Percentiles rank a stretch among this genome's conserved stretches.
These are phyloP conservation scores for Macrotus californicus DNA, from an alignment of 2,113 vertebrate genomes.

Conservation along the genomic window DNA sequence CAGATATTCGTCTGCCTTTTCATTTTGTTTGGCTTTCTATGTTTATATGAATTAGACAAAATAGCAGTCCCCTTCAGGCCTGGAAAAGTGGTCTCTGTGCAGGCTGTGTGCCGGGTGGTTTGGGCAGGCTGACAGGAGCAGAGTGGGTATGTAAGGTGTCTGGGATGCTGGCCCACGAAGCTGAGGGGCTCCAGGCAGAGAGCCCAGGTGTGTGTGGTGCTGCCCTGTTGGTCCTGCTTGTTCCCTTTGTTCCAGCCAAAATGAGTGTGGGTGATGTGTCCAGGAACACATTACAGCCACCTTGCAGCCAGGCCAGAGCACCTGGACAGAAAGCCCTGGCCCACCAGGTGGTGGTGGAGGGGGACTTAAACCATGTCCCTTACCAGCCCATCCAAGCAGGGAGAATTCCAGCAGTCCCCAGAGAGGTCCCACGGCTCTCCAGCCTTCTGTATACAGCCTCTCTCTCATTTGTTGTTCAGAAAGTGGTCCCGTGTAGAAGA, in stretches of 20 bases:
- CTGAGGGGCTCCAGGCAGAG: not conserved
- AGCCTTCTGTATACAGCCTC: not conserved
- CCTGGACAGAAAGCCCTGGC: not conserved
- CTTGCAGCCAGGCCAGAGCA: not conserved
- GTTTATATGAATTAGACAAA: not conserved
- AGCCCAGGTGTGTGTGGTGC: not conserved
- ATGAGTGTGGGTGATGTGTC: not conserved
- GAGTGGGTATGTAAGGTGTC: not conserved
- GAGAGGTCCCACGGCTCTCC: not conserved
- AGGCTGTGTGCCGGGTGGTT: not conserved
- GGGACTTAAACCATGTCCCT: not conserved
- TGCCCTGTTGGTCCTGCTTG: not conserved
- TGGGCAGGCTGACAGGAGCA: not conserved
- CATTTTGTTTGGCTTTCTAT: not conserved
- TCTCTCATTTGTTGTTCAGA: not conserved
- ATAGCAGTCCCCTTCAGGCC: not conserved
- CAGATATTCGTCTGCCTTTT: not conserved
- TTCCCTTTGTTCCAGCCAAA: not conserved
- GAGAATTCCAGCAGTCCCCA: not conserved
- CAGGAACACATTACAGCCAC: not conserved
- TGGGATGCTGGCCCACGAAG: not conserved
- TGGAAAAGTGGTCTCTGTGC: not conserved
- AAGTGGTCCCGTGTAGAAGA: not conserved
- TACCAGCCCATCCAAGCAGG: not conserved
- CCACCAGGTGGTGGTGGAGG: not conserved